Conservation (phyloP, 1,140 invertebrate species). For the Probaryconus sp. region DNA sequence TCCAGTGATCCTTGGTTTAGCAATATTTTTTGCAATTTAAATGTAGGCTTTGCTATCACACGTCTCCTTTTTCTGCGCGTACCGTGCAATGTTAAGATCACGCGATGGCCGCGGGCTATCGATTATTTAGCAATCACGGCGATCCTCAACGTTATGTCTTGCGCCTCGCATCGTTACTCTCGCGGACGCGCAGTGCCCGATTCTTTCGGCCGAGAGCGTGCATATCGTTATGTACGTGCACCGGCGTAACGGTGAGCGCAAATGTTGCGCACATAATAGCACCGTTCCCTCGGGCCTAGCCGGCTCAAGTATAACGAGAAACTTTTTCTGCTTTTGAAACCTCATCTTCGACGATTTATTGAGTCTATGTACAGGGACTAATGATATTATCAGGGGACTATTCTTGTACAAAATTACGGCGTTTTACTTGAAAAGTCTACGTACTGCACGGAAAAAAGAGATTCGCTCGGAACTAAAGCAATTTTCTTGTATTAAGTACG, state of each 20-base stretch:
- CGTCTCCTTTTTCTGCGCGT: constrained; percentile 22
- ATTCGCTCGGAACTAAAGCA: too few relatives aligned
- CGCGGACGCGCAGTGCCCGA: constrained; percentile 47
- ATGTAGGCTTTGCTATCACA: constrained; percentile 33
- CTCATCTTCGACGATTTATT: constrained; percentile 40
- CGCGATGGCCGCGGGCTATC: constrained; percentile 63
- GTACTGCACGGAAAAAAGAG: too few relatives aligned
- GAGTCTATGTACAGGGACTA: constrained; percentile 30
- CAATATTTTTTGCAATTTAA: constrained; percentile 39
- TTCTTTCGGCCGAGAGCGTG: constrained; percentile 65
- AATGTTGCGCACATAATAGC: constrained; percentile 44
- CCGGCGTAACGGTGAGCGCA: constrained; percentile 61
- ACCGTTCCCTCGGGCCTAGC: constrained; percentile 27
- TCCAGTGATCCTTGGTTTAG: too few relatives aligned
- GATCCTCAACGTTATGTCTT: constrained; percentile 60
- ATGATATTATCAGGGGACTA: constrained; percentile 42
- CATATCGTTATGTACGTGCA: constrained; percentile 62
- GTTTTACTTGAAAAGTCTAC: too few relatives aligned
- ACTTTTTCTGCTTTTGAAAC: constrained; percentile 34
- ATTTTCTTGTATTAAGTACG: too few relatives aligned
- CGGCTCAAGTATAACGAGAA: constrained; percentile 25
- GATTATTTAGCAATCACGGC: constrained; percentile 72
- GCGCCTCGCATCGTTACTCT: constrained; percentile 50
- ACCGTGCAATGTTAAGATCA: constrained; percentile 37
- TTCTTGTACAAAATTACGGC: too few relatives aligned